Evolutionary conservation across 1,140 invertebrate genomes (phyloP).

Genomic region (Atta texana): DNA sequence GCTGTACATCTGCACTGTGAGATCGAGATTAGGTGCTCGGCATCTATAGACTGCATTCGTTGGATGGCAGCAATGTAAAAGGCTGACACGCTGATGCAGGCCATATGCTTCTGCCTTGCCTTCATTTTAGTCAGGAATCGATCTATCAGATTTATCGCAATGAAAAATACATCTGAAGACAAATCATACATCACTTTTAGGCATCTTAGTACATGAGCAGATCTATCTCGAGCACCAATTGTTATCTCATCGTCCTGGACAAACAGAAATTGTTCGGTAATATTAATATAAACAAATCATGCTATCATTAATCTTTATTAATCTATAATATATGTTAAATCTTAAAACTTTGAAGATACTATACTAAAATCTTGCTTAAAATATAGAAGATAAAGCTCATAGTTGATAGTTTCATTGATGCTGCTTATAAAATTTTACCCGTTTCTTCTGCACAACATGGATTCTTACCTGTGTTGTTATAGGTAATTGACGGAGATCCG

Average conservation of each 20-base stretch:
- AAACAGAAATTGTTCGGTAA: background rate
- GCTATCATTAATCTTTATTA: background rate
- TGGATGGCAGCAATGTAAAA: conserved; percentile 89
- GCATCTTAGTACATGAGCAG: conserved; percentile 92
- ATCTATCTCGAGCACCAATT: conserved; percentile 90
- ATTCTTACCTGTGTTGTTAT: conserved; percentile 64
- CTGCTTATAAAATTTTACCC: background rate
- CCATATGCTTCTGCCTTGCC: conserved; percentile 90
- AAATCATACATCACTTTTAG: conserved; percentile 94
- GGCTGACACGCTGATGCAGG: conserved; percentile 90
- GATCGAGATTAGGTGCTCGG: conserved; percentile 87
- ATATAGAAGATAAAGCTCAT: background rate
- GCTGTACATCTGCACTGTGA: conserved; percentile 91
- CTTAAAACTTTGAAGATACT: conserved; percentile 4
- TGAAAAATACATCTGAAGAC: conserved; percentile 91
- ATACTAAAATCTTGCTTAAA: background rate
- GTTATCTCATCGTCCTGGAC: conserved; percentile 89
- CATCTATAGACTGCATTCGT: conserved; percentile 82
- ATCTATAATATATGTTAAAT: background rate
- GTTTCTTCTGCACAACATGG: background rate
- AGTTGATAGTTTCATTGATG: background rate
- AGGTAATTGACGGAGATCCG: conserved; percentile 88
- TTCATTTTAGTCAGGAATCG: conserved; percentile 91
- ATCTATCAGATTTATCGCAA: conserved; percentile 92
- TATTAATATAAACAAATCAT: background rate